Base-by-base conservation (phyloP, 2,888 invertebrate species). In the Oasisia sp. region DNA sequence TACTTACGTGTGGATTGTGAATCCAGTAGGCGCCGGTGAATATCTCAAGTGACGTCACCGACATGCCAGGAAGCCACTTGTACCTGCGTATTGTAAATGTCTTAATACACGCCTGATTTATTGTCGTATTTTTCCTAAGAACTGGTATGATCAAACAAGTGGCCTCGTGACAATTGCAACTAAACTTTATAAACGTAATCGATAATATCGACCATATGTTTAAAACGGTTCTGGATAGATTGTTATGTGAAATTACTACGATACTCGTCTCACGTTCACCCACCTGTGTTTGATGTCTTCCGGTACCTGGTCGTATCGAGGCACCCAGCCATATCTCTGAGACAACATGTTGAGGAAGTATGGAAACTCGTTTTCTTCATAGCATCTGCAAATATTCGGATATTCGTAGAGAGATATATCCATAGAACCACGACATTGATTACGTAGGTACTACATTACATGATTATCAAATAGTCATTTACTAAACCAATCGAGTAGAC, bases 281-380 rank as follows among this genome's bases (percentile, higher is more conserved):
- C 14, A 74, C 74, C 74, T 94, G 89, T 94, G 92, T 89, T 91
- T 93, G n/a, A 95, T 93, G 32, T 95, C 95, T 19, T 94, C 94
- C 32, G 95, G 94, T 38, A 95, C 93, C 38, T 95, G 95, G 32
- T 93, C 93, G 5, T 89, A 91, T 11, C 93, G 89, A 0, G 96
- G 96, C 32, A 96, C 94, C 96, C 96, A 96, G 7, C 96, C 96
- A 94, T 96, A 96, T 96, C 95, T 90, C 95, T 95, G 8, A 19
- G 74, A 74, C n/a, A 95, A 91, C 93, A 96, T 93, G 92, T 95
- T 95, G 27, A 96, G 93, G 92, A 96, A 96, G 94, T 96, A 96
- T 8, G 96, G 95, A 58, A 95, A 93, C 9, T 94, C 93, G 91
- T 95, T 96, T 89, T 74, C 74, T 27, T 95, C 94, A 56, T 92